Base-by-base conservation (phyloP, 2,888 invertebrate species). In the Apamea crenata region DNA sequence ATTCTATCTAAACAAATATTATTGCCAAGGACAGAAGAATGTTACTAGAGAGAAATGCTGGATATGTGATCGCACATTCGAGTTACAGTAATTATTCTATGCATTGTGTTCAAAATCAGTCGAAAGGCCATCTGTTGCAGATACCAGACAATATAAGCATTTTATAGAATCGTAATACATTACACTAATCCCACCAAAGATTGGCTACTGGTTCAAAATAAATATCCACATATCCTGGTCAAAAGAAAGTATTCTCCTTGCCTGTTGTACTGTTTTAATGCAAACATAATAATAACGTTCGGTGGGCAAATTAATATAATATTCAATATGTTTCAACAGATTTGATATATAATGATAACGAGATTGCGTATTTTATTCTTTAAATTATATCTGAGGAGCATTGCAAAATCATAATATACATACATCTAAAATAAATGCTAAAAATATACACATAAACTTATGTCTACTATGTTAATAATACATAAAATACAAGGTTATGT, bases 301-400 rank as follows among this genome's bases (percentile, higher is more conserved):
- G 95, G 95, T 95, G 95, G 95, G 95, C 85, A 90, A 90, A 83
- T 90, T 91, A 91, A 91, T 92, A 91, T 89, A 91, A 91, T 90
- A 89, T 87, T 89, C 87, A 86, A 85, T 56, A 76, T 89, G 80
- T 81, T 86, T 85, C 74, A 84, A 88, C 83, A 89, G 81, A 88
- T 89, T 91, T 86, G 78, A 89, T 93, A 91, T 90, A 92, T 88
- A 67, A 88, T 88, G 90, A 92, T 71, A 65, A 80, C 29, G 83
- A 80, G 90, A 93, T 92, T 93, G 90, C 88, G 82, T 90, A 87
- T 85, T 89, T 83, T 85, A 87, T 80, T 77, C 77, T 80, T 82
- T 80, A 77, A 71, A 79, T 83, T 83, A 76, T 47, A 80, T 87
- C 67, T 84, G 88, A 91, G 89, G 89, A 90, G 90, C 88, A 84